These are phyloP conservation scores for Pseudococcus viburni DNA, from an alignment of 2,888 invertebrate species.

Conservation along the genomic window DNA sequence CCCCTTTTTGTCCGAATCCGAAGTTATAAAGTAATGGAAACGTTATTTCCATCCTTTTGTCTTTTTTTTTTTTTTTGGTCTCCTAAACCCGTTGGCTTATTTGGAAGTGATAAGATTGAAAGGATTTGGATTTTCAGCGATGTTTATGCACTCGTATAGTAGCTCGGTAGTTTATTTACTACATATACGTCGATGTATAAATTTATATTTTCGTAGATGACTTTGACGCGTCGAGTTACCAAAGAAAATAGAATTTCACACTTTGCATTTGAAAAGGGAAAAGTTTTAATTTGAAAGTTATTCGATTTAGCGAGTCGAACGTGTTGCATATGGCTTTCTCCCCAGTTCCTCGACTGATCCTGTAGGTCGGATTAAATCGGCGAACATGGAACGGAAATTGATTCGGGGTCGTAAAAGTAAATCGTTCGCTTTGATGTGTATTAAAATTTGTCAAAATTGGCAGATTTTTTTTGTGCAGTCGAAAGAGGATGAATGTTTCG, in stretches of 20 bases:
- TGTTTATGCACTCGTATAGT: background rate
- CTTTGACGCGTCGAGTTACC: background rate
- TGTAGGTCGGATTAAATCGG: background rate
- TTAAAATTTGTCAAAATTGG: background rate
- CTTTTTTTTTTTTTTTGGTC: background rate
- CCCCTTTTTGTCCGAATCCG: background rate
- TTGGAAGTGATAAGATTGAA: constrained; percentile 9
- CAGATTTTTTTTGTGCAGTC: background rate
- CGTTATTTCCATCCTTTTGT: constrained; percentile 29
- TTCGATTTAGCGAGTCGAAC: constrained; percentile 34
- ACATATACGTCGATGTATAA: background rate
- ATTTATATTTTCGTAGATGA: background rate
- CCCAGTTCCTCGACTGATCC: background rate
- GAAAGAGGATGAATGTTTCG: background rate
- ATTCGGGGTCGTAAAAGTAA: constrained; percentile 21
- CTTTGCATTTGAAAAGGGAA: constrained; percentile 38
- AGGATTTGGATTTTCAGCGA: background rate
- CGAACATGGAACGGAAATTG: constrained; percentile 35
- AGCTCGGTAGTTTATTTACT: background rate
- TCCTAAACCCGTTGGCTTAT: background rate
- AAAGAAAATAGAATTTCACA: constrained; percentile 10
- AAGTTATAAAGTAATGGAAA: constrained; percentile 19
- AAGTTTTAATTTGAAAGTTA: constrained; percentile 46
- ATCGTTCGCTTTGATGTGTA: background rate
- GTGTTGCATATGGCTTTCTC: constrained; percentile 6